Conservation (phyloP, 1,140 invertebrate genomes). For the Pachypsylla venusta region DNA sequence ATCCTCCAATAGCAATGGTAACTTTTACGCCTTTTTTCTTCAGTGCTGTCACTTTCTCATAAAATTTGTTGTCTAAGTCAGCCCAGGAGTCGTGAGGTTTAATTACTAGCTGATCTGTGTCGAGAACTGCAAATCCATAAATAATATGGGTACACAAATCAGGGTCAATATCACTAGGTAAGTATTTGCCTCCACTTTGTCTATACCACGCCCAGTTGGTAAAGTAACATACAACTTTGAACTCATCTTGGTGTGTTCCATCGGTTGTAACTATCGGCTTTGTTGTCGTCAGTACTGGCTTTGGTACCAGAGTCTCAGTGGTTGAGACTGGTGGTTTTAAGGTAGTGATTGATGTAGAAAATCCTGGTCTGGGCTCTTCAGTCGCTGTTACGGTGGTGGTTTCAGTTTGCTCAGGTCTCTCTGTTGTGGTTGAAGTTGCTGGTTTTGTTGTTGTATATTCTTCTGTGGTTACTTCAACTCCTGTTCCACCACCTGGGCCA, state of each 20-base stretch:
- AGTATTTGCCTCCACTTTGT: constrained; percentile 42
- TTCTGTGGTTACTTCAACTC: constrained; percentile 9
- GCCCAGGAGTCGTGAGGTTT: constrained; percentile 51
- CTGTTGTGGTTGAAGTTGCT: background rate
- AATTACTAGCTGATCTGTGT: constrained; percentile 40
- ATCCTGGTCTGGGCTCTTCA: constrained; percentile 8
- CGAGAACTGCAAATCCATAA: constrained; percentile 53
- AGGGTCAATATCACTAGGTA: constrained; percentile 47
- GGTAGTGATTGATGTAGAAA: constrained; percentile 8
- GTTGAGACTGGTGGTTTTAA: constrained; percentile 15
- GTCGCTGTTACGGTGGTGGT: background rate
- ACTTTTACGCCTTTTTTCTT: constrained; percentile 41
- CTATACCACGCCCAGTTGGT: constrained; percentile 56
- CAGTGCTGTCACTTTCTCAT: constrained; percentile 38
- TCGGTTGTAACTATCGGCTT: constrained; percentile 7
- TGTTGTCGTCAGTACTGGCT: background rate
- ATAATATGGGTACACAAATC: constrained; percentile 55
- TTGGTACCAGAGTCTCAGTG: background rate
- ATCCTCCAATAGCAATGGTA: constrained; percentile 43
- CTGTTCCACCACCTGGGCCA: constrained; percentile 20
- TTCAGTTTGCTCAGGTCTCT: constrained; percentile 10
- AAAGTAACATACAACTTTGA: constrained; percentile 51
- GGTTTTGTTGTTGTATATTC: background rate
- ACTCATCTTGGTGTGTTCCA: constrained; percentile 23
- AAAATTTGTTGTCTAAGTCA: constrained; percentile 47